Conservation (phyloP, 1,140 invertebrate genomes). For the Lordiphosa mommai region DNA sequence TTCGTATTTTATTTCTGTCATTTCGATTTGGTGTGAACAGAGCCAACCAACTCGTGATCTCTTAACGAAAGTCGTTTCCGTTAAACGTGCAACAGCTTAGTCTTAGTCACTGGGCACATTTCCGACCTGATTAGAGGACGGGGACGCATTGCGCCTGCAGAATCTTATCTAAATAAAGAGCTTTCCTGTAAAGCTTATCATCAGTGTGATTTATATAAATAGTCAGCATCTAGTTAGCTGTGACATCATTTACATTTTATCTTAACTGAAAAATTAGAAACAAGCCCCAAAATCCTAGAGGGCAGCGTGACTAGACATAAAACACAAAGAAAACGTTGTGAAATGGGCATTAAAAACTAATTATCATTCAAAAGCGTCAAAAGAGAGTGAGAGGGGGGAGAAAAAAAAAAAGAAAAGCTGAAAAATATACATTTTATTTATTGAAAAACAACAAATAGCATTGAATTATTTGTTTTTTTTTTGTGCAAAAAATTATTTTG, state of each 20-base stretch:
- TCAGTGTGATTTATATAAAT: constrained; percentile 1
- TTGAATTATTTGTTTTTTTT: constrained; percentile 46
- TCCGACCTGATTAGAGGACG: background rate
- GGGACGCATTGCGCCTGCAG: constrained; percentile 30
- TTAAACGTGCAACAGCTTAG: constrained; percentile 21
- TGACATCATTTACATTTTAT: constrained; percentile 11
- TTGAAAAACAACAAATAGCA: constrained; percentile 54
- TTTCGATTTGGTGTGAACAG: background rate
- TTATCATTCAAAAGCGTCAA: background rate
- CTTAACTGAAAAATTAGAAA: background rate
- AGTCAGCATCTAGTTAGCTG: background rate
- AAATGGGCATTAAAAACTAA: constrained; percentile 11
- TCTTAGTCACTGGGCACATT: constrained; percentile 32
- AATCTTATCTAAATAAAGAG: constrained; percentile 26
- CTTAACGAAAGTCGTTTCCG: constrained; percentile 22
- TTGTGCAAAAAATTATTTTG: constrained; percentile 56
- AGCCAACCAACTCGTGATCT: background rate
- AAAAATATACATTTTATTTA: constrained; percentile 42
- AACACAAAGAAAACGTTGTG: background rate
- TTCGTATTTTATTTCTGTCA: too few species aligned
- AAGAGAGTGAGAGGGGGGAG: background rate
- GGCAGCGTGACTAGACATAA: background rate
- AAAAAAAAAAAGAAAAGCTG: background rate
- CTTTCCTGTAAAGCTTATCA: background rate
- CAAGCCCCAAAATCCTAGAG: background rate